Evolutionary conservation across 2,113 vertebrate genomes (phyloP).

Genomic region (Ameiurus melas): DNA sequence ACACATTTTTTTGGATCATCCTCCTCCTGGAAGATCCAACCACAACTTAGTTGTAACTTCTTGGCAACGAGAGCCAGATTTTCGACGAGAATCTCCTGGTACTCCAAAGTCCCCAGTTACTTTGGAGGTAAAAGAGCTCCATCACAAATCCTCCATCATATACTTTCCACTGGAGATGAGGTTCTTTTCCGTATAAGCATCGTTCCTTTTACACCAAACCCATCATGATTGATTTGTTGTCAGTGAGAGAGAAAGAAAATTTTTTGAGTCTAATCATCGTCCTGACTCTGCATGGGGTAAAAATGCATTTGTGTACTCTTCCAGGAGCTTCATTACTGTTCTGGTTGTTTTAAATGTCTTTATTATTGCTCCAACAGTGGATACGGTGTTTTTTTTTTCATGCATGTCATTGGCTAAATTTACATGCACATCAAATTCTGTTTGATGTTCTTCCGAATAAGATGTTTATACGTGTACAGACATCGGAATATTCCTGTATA

Average conservation of each 20-base stretch:
- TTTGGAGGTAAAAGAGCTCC: background rate
- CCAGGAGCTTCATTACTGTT: background rate
- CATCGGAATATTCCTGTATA: too few relatives aligned
- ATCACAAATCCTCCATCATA: background rate
- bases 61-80: background rate
- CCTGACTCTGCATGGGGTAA: background rate
- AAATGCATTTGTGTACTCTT: background rate
- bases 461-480: too few relatives aligned
- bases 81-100: background rate
- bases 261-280: background rate
- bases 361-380: background rate
- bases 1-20: background rate
- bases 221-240: background rate
- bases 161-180: background rate
- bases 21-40: background rate
- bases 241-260: background rate
- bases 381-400: too few relatives aligned
- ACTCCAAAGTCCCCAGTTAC: background rate
- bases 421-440: too few relatives aligned
- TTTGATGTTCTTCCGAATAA: too few relatives aligned
- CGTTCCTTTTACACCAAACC: background rate
- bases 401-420: background rate
- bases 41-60: background rate
- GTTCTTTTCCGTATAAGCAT: background rate
- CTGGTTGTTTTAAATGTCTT: background rate